Evolutionary conservation across 2,113 vertebrate species (phyloP), one percentile per base, ranked within the genome.

Genomic region (Neogobius melanostomus): DNA sequence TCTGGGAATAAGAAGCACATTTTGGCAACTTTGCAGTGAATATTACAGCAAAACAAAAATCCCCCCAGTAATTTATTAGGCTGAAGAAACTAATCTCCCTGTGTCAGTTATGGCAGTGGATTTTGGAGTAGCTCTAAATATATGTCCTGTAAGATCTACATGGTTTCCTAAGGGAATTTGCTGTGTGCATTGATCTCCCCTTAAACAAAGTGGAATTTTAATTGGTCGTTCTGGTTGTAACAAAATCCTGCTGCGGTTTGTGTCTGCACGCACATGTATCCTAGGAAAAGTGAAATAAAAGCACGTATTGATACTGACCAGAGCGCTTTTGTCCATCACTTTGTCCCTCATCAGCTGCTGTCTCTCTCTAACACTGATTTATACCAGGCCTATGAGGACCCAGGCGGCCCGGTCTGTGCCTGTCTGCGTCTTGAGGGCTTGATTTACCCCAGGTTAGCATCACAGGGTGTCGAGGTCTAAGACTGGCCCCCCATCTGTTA

Each of bases 1-100:
- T 75, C 82, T 88, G 85, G 83, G 83, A 91, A 89, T 80, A 76
- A 81, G 75, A 85, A 84, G 64, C 68, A 64, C 76, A 11, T 80
- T 79, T 59, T 77, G 60, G 67, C 72, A 66, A 72, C 42, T 71
- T 47, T 10, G 15, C 69, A 73, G 48, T 77, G 6, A 74, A 48
- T 64, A 43, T 69, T 16, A 59, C 46, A 60, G 66, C 28, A 75
- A 54, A 52, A 28, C 6, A 11, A 51, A 44, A 79, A 76, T 64
- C 8, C 17, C 51, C 12, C 45, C 68, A 11, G 21, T 63, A 43
- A 71, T 72, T 17, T 69, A 52, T 45, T 52, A 60, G 6, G 15
- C 2, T 43, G 65, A 48, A 75, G 68, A 67, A 72, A 0, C 0
- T 28, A 11, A 45, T 64, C 64, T 6, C 14, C 4, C 17, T 53